Conservation (phyloP, 1,140 invertebrate genomes). For the Epicauta chinensis region DNA sequence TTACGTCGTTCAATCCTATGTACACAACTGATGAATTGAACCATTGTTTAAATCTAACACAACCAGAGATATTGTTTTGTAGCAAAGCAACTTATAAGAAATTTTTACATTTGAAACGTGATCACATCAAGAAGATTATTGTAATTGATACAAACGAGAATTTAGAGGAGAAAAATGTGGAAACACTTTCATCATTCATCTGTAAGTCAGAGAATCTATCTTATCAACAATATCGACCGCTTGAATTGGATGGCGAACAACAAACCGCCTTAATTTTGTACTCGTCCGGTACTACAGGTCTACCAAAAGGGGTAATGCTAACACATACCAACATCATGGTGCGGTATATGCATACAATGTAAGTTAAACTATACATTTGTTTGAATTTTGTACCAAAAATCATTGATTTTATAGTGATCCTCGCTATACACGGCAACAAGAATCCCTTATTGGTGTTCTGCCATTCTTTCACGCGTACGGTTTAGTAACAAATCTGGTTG, state of each 20-base stretch:
- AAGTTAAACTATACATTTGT: too few species aligned
- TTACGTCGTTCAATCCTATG: constrained; percentile 50
- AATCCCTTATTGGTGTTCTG: constrained; percentile 22
- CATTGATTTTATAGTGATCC: constrained; percentile 26
- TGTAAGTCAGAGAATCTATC: background rate
- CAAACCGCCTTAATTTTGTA: constrained; percentile 43
- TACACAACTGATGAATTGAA: constrained; percentile 49
- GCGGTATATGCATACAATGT: constrained; percentile 19
- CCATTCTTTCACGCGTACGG: constrained; percentile 35
- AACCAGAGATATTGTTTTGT: constrained; percentile 45
- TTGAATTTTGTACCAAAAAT: too few species aligned
- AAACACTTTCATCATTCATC: too few species aligned
- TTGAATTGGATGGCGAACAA: constrained; percentile 17
- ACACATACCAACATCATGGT: constrained; percentile 52
- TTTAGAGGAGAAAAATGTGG: background rate
- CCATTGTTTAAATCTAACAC: constrained; percentile 45
- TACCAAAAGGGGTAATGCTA: constrained; percentile 72
- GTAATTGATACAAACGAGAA: constrained; percentile 18
- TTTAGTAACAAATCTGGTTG: constrained; percentile 14
- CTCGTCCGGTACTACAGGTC: constrained; percentile 64
- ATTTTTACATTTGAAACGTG: constrained; percentile 12
- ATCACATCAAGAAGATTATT: constrained; percentile 24
- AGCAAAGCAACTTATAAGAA: constrained; percentile 27
- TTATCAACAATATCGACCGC: background rate
- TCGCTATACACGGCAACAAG: background rate